Evolutionary conservation across 2,113 vertebrate genomes (phyloP).

Genomic region (Gnathonemus echidnorhynchus): DNA sequence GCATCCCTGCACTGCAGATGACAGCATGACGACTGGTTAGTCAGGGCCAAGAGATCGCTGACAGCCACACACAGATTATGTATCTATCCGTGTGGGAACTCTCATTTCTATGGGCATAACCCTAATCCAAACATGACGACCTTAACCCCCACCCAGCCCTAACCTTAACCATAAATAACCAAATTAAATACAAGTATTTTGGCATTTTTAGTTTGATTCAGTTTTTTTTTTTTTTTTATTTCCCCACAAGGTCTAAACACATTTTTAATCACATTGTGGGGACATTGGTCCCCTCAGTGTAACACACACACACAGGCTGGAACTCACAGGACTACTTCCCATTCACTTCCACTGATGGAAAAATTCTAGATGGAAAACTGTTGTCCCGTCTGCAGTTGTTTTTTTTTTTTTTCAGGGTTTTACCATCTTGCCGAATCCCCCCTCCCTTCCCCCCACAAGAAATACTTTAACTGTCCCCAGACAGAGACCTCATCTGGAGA

Average conservation of each 20-base stretch:
- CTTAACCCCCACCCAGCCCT: background rate
- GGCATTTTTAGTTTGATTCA: background rate
- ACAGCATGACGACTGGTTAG: background rate
- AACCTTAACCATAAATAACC: background rate
- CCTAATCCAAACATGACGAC: background rate
- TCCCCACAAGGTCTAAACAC: background rate
- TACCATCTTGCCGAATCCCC: background rate
- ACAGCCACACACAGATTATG: background rate
- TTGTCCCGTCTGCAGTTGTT: background rate
- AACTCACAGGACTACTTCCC: background rate
- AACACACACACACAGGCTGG: background rate
- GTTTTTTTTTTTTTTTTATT: background rate
- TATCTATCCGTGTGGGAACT: background rate
- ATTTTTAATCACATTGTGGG: background rate
- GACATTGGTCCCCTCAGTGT: background rate
- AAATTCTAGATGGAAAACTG: background rate
- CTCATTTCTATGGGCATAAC: background rate
- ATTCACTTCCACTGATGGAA: background rate
- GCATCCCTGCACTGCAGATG: conserved; percentile 81
- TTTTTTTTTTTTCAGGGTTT: background rate
- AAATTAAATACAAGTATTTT: background rate
- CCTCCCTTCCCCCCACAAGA: background rate
- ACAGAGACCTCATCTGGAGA: background rate
- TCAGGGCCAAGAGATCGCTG: background rate
- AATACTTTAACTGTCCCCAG: background rate